These are phyloP conservation scores for Caenorhabditis sulstoni DNA, from an alignment of 2,888 invertebrate species.

Conservation along the genomic window DNA sequence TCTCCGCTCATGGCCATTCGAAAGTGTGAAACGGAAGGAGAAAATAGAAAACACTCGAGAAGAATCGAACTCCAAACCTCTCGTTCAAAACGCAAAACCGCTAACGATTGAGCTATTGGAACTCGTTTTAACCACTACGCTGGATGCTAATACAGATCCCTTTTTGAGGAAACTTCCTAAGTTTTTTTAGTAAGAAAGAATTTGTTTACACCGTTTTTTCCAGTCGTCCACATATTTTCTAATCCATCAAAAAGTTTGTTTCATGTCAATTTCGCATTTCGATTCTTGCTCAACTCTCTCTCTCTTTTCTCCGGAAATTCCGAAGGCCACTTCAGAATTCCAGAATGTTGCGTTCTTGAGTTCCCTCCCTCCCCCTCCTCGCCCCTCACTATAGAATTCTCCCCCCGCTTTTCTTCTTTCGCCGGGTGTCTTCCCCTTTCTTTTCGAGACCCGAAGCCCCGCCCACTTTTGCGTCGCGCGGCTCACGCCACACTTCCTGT, in stretches of 20 bases:
- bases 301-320: conserved; percentile 8
- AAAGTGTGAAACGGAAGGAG: too few species aligned
- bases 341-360: conserved; percentile 41
- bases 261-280: conserved; percentile 7
- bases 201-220: not conserved
- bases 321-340: conserved; percentile 17
- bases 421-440: too few species aligned
- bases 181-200: too few species aligned
- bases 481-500: conserved; percentile 59
- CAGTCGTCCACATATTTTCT: conserved; percentile 10
- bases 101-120: too few species aligned
- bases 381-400: conserved; percentile 33
- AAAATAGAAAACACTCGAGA: too few species aligned
- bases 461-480: conserved; percentile 40
- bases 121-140: too few species aligned
- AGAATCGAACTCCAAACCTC: too few species aligned
- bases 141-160: too few species aligned
- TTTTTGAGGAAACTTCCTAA: too few species aligned
- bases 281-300: not conserved
- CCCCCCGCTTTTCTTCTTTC: not conserved
- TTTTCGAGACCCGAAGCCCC: conserved; percentile 35
- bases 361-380: conserved; percentile 26
- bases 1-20: too few species aligned
- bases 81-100: too few species aligned
- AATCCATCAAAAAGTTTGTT: conserved; percentile 1